A percentile compares a stretch with the other conserved stretches of the same genome.
Conservation (phyloP, 2,113 vertebrate species). For the Paralichthys olivaceus region DNA sequence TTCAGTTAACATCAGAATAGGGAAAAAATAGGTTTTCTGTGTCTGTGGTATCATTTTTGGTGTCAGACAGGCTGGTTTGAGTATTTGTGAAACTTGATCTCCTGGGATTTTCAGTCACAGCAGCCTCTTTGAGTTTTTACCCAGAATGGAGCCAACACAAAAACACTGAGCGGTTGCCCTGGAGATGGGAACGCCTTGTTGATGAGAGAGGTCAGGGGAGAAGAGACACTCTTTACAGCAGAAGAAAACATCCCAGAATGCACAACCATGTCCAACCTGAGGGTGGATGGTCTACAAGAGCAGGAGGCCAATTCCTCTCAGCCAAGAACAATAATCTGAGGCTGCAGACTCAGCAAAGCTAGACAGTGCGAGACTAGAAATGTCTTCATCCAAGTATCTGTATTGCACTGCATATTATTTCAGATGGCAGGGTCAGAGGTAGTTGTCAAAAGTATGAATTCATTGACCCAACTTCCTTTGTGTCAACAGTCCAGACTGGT, state of each 20-base stretch:
- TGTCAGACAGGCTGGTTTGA: not conserved
- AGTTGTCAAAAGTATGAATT: not conserved
- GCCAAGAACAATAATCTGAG: not conserved
- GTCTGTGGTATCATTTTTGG: not conserved
- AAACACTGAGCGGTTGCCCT: not conserved
- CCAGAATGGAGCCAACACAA: not conserved
- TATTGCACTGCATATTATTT: not conserved
- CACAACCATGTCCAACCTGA: not conserved
- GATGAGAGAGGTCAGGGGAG: not conserved
- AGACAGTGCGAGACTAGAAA: not conserved
- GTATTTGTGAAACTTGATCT: not conserved
- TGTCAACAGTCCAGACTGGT: not conserved
- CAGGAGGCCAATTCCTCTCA: not conserved
- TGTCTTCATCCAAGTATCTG: not conserved
- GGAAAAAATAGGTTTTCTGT: not conserved
- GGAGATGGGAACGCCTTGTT: not conserved
- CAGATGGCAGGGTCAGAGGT: not conserved
- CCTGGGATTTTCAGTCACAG: not conserved
- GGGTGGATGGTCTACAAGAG: not conserved
- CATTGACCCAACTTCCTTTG: not conserved
- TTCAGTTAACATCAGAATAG: not conserved
- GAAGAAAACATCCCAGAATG: not conserved
- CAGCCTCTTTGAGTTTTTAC: not conserved
- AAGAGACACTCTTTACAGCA: not conserved
- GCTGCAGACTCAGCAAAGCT: not conserved